Percentiles rank a stretch among this genome's conserved stretches.
phyloP scores from a whole-genome alignment of 2,888 invertebrate species.

The Campoplex capitator region DNA sequence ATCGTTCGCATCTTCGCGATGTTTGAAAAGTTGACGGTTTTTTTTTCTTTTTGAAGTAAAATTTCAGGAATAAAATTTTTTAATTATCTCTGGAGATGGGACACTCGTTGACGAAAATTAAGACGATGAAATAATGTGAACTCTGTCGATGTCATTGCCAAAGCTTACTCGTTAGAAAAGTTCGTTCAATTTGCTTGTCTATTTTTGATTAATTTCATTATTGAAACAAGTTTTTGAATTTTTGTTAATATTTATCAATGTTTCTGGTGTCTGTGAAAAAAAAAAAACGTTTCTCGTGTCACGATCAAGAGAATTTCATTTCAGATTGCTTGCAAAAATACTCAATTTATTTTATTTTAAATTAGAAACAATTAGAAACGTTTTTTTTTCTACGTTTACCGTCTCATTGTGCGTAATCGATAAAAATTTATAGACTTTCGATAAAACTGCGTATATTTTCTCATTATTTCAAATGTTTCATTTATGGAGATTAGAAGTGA shows the following conservation, averaged over 20 bases:
- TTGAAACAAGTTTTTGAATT: neutral
- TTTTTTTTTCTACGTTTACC: neutral
- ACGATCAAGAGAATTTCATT: neutral
- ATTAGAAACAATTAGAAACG: neutral
- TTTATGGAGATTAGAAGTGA: neutral
- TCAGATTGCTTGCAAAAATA: neutral
- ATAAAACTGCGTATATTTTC: neutral
- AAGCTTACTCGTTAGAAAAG: neutral
- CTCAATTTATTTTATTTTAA: neutral
- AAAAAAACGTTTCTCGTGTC: neutral
- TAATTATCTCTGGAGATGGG: neutral
- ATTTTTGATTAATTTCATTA: neutral
- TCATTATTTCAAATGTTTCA: neutral
- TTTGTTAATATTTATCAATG: neutral
- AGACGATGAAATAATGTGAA: too few species aligned
- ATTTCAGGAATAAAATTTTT: neutral
- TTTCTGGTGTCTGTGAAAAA: too few species aligned
- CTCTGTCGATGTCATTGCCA: too few species aligned
- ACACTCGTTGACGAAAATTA: neutral
- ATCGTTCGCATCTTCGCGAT: too few species aligned
- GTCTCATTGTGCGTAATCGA: neutral
- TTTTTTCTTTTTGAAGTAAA: too few species aligned
- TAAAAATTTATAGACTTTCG: too few species aligned
- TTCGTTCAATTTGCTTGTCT: neutral
- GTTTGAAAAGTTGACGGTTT: too few species aligned